phyloP scores from a whole-genome alignment of 1,140 invertebrate species.

The Cotesia chilonis region DNA sequence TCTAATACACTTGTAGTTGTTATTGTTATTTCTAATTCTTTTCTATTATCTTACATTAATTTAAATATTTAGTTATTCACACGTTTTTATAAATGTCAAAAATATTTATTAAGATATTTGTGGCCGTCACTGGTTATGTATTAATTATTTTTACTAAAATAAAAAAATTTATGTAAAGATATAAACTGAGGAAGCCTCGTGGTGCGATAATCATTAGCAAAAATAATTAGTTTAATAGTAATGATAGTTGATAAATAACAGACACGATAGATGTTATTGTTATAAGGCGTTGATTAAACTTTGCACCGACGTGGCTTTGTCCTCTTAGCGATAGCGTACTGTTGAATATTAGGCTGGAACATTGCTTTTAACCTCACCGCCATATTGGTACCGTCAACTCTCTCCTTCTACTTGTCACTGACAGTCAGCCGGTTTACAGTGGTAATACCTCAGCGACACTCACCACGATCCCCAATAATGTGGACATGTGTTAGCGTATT shows the following conservation, averaged over 20 bases:
- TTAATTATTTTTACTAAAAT: too few relatives aligned
- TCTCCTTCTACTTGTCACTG: conserved; percentile 38
- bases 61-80: neutral
- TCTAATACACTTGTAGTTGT: neutral
- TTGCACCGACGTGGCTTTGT: conserved; percentile 45
- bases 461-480: neutral
- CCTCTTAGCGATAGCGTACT: conserved; percentile 46
- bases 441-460: neutral
- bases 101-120: neutral
- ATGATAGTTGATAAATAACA: conserved; percentile 12
- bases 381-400: conserved; percentile 52
- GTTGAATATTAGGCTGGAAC: conserved; percentile 44
- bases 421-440: conserved; percentile 10
- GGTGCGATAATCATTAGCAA: too few relatives aligned
- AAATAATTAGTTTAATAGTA: neutral
- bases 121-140: neutral
- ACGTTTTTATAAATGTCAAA: too few relatives aligned
- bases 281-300: conserved; percentile 27
- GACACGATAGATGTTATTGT: conserved; percentile 29
- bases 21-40: neutral
- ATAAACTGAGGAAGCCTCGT: too few relatives aligned
- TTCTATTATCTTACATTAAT: neutral
- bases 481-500: neutral
- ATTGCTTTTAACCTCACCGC: conserved; percentile 59
- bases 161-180: neutral